Base-by-base conservation (phyloP, 2,113 vertebrate species). In the Corythoichthys haematopterus region DNA sequence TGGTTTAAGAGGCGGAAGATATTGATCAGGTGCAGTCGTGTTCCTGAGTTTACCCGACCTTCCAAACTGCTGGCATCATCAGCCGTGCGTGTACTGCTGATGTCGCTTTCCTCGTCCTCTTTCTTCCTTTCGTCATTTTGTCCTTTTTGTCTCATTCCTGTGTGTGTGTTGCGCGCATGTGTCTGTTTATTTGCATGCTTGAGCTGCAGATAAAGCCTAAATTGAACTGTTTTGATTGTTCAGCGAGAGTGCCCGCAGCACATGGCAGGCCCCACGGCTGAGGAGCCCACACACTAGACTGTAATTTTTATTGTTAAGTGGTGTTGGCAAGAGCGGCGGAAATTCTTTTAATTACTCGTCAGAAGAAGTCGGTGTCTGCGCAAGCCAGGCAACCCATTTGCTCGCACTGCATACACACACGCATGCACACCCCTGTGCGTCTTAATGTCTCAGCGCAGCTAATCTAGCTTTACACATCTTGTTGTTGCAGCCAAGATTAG, bases 281-380 rank as follows among this genome's bases (percentile, higher is more conserved):
- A 80, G 72, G 63, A 64, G 45, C 37, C 66, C 52, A 33, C 16
- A 52, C 52, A 55, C 52, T 43, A 43, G 40, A 76, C 52, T 71
- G 74, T 57, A 79, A 69, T 69, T 81, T 82, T 70, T 72, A 86
- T 79, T 80, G 80, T 87, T 88, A 88, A 91, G 86, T 88, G 79
- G 84, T 82, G 70, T 78, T 84, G 86, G 84, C 86, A 89, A 83
- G 77, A 71, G 69, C 69, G 78, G 68, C 78, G 82, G 80, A 85
- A 84, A 91, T 91, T 88, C 73, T 89, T 91, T 90, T 91, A 89
- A 91, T 91, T 91, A 85, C 76, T 74, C 84, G 85, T 90, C 86
- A 87, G 75, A 86, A 82, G 78, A 86, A 88, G 75, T 90, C 79
- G 83, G 65, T 83, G 84, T 91, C 83, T 87, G 65, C 69, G 74